Percentiles rank a stretch among this genome's conserved stretches.
Conservation (phyloP, 2,888 invertebrate species). For the Phaonia tiefii region DNA sequence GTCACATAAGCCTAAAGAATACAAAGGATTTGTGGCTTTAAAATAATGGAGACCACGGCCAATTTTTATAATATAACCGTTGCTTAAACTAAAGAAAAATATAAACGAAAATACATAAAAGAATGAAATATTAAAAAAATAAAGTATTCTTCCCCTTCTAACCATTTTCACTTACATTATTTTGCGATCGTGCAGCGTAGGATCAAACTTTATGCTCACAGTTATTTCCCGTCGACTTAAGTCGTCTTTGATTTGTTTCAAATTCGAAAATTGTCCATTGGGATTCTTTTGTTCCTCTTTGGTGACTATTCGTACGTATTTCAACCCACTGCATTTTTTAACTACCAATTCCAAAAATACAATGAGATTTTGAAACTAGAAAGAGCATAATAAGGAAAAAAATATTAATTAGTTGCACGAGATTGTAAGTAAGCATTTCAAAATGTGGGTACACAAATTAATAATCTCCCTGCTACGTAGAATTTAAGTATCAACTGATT, state of each 20-base stretch:
- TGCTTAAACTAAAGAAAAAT: constrained; percentile 79
- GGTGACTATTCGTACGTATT: constrained; percentile 84
- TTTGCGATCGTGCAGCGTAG: constrained; percentile 93
- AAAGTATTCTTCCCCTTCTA: constrained; percentile 26
- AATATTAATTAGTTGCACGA: background rate
- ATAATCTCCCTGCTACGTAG: too few relatives aligned
- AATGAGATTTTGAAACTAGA: constrained; percentile 91
- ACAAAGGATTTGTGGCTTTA: constrained; percentile 88
- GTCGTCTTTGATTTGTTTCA: constrained; percentile 84
- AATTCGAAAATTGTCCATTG: constrained; percentile 83
- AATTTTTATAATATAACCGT: constrained; percentile 95
- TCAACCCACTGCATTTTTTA: constrained; percentile 84
- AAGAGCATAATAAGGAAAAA: constrained; percentile 68
- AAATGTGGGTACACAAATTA: too few relatives aligned
- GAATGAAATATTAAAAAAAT: background rate
- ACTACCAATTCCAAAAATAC: constrained; percentile 91
- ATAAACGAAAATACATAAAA: background rate
- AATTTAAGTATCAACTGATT: too few relatives aligned
- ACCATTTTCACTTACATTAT: constrained; percentile 88
- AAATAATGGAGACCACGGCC: constrained; percentile 95
- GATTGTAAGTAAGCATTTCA: too few relatives aligned
- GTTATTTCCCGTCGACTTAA: constrained; percentile 83
- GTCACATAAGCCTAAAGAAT: constrained; percentile 87
- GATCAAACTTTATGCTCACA: constrained; percentile 85
- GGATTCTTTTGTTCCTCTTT: constrained; percentile 82